Evolutionary conservation across 2,797 vertebrate genomes (phyloP), one percentile per base, ranked within the genome.

Genomic region (Crenuchus spilurus): DNA sequence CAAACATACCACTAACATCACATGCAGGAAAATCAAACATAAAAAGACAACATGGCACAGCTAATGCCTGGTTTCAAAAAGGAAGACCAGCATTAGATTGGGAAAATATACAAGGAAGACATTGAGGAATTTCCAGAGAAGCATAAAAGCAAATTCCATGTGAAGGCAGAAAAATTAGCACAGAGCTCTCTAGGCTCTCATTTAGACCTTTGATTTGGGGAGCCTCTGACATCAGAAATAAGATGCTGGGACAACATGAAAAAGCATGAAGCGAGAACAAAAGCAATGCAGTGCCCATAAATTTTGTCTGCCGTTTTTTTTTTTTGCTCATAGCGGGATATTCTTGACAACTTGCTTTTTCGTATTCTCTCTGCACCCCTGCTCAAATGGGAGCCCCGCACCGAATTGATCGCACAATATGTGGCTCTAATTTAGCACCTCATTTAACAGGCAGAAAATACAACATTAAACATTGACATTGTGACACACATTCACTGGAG

Each of bases 361-460:
- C 22, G 24, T 54, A 71, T 76, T 26, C 51, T 33, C 41, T 26
- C 70, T 52, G 70, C 37, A 70, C 46, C 39, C 66, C 75, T 28
- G 70, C 76, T 80, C 78, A 78, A 78, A 71, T 66, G 64, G 24
- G 75, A 52, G 46, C 30, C 72, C 30, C 7, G 13, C 41, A 24
- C 65, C 54, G 79, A 77, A 82, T 81, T 80, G 80, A 87, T 90
- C 83, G 72, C 74, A 81, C 72, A 83, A 66, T 77, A 61, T 49
- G 76, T 82, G 64, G 39, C 87, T 90, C 88, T 91, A 88, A 91
- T 91, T 92, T 89, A 91, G 87, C 90, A 91, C 82, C 87, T 90
- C 88, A 89, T 90, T 92, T 89, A 89, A 87, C 87, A 85, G 78
- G 20, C 84, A 80, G 16, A 88, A 90, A 88, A 86, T 55, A 73